Base-by-base conservation (phyloP, 2,888 invertebrate species). In the Byasa hedistus region DNA sequence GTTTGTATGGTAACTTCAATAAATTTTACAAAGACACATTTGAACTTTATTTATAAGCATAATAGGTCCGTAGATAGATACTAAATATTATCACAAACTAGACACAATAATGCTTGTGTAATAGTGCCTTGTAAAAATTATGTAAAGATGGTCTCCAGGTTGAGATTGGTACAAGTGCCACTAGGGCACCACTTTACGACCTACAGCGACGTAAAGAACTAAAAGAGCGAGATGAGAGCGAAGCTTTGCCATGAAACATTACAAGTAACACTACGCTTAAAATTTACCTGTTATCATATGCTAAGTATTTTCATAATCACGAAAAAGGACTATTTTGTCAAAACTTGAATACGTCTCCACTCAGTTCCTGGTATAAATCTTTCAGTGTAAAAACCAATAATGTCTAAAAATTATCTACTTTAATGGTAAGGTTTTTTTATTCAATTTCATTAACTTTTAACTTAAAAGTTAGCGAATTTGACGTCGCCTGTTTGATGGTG, bases 141-240 rank as follows among this genome's bases (percentile, higher is more conserved):
- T 23, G 44, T 44, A 19, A 39, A 56, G 57, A 36, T 19, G 57
- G 17, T 36, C 27, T 21, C 27, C 57, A 57, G 57, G 32, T 64
- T 64, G 57, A 64, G 57, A 57, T 57, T 32, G 36, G 10, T 57
- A 17, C 57, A 44, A 64, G 63, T 62, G 56, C 44, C 62, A 62
- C 56, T 62, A 48, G 27, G 48, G n/a, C 7, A 17, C n/a, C 62
- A 57, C 56, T 12, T 21, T 48, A 19, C 56, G 56, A 23, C 44
- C 22, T 58, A 57, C 36, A 39, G 23, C 17, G 56, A 56, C 17
- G 36, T 24, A 17, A 24, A 22, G 39, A 62, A 24, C 44, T 44
- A 48, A 57, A 21, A 56, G 62, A 44, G 44, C 44, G 56, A 44
- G 48, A 27, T 24, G 23, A 27, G 7, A 21, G 62, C 56, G 23